Conservation (phyloP, 2,113 vertebrate species). For the Motacilla alba region DNA sequence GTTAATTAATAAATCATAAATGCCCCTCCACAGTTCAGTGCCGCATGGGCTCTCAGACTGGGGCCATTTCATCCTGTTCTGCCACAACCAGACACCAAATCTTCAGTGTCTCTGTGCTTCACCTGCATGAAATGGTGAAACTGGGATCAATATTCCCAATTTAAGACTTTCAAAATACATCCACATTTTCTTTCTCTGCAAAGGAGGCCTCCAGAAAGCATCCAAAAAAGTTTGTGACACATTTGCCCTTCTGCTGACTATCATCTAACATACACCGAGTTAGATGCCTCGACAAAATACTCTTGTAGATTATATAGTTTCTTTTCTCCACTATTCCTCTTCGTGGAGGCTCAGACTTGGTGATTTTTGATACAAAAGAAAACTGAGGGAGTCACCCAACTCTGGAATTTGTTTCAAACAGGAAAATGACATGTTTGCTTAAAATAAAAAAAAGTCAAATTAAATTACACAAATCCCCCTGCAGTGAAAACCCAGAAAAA, state of each 20-base stretch:
- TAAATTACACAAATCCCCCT: background rate
- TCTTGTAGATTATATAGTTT: background rate
- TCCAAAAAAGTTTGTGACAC: background rate
- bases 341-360: background rate
- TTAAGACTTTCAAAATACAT: background rate
- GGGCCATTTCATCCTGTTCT: background rate
- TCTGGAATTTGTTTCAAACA: background rate
- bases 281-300: background rate
- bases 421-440: background rate
- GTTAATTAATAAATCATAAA: background rate
- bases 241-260: background rate
- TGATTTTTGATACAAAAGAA: background rate
- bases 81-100: background rate
- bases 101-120: background rate
- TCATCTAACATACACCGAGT: background rate
- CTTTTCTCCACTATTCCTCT: background rate
- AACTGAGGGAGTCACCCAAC: background rate
- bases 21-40: background rate
- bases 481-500: background rate
- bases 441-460: background rate
- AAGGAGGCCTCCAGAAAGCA: background rate
- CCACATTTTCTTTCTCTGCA: background rate
- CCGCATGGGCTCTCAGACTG: background rate
- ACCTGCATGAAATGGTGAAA: background rate
- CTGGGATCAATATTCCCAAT: background rate